Base-by-base conservation (phyloP, 2,888 invertebrate genomes). In the Hyles lineata region DNA sequence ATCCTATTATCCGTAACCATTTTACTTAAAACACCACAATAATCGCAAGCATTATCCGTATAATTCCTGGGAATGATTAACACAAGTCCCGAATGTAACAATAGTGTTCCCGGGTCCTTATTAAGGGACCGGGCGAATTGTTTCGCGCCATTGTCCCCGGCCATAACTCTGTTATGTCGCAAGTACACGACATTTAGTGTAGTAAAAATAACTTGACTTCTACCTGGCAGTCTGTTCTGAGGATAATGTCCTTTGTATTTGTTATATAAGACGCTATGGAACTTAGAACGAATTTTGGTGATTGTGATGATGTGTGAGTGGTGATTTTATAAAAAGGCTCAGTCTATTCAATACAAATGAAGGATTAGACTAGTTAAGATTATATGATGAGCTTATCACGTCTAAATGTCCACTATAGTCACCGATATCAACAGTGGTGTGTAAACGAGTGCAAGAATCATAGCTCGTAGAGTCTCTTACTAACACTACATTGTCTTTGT, bases 171-270 rank as follows among this genome's bases (percentile, higher is more conserved):
- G 67, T 35, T 35, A 43, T n/a, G 17, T 67, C 55, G 55, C 55
- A 55, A 50, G 43, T 63, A 73, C 61, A 62, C 63, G 61, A 17
- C 17, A 55, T 74, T 73, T 69, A 29, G 23, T 23, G 67, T 60
- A 21, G 43, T 63, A 63, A 63, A 63, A 63, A 63, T 63, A 43
- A 21, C 63, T 43, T 11, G 4, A 21, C 11, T 21, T 21, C 35
- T 63, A 63, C 63, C 43, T 63, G 63, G 43, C 25, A 55, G 7
- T 7, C 55, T n/a, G 55, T 17, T n/a, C 1, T 55, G n/a, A 8
- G 55, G 55, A 55, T 55, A 55, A 55, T 55, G 43, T 55, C 55
- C n/a, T 17, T 15, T n/a, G 19, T 17, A 17, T 55, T 17, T 52
- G n/a, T 55, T 55, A 55, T 55, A 19, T 55, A n/a, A n/a, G 52